Base-by-base conservation (phyloP, 2,888 invertebrate genomes). In the Pachydiplax longipennis region DNA sequence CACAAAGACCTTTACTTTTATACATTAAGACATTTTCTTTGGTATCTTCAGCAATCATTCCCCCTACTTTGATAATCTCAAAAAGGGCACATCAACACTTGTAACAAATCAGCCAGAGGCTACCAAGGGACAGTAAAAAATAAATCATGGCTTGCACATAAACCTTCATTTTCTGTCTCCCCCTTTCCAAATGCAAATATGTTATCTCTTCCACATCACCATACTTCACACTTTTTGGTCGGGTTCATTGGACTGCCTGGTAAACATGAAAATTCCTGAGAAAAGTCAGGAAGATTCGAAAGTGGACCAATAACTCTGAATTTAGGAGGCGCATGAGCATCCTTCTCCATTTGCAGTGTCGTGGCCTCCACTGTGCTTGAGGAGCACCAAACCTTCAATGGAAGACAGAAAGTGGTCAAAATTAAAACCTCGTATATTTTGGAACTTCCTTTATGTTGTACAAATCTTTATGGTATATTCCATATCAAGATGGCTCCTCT, bases 271-370 rank as follows among this genome's bases (percentile, higher is more conserved):
- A 98, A 98, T 92, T 97, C 97, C 81, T 96, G 94, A 22, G 98
- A 95, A 93, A 98, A 98, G 93, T 98, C 98, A 82, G 95, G 95
- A 92, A 98, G 95, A 93, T 98, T 98, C n/a, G 97, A 97, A 90
- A 98, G 94, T 0, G 98, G 97, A 0, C 98, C 98, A 91, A 97
- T 97, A 0, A 98, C 98, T 91, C 98, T 95, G 93, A 96, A 98
- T 93, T 97, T 96, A 1, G 98, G 97, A 0, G 98, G 97, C 22
- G 98, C 97, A 93, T 99, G 99, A 37, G 98, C 97, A 93, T 99
- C 99, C 93, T 98, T 99, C 93, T 98, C 97, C 92, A 99, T 97
- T 94, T 98, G 97, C 93, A 99, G 95, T 92, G 97, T 94, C 53
- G 94, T 96, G 0, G 98, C 97, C 94, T 98, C 98, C 92, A 97